A percentile compares a stretch with the other conserved stretches of the same genome.
These are phyloP conservation scores for Diarsia rubi DNA, from an alignment of 2,888 invertebrate species.

Conservation along the genomic window DNA sequence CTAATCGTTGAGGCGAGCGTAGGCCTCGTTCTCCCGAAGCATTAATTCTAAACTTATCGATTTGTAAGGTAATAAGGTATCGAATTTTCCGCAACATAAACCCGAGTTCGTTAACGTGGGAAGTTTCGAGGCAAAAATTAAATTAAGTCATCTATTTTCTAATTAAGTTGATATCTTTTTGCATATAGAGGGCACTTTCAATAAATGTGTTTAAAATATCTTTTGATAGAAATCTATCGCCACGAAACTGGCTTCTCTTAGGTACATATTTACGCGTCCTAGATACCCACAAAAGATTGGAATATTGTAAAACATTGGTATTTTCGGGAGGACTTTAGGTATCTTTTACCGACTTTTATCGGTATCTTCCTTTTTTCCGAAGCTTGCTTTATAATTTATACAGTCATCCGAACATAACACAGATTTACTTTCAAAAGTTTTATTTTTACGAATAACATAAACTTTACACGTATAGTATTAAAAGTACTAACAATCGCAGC, in stretches of 20 bases:
- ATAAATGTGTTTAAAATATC: conserved; percentile 29
- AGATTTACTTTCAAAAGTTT: conserved; percentile 2
- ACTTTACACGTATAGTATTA: neutral
- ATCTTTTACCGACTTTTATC: conserved; percentile 8
- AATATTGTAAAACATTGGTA: conserved; percentile 5
- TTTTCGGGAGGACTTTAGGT: neutral
- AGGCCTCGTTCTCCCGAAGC: conserved; percentile 18
- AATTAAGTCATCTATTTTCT: conserved; percentile 41
- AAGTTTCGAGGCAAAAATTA: conserved; percentile 42
- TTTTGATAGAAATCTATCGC: conserved; percentile 28
- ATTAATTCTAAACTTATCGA: conserved; percentile 62
- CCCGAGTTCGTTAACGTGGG: conserved; percentile 38
- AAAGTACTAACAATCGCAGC: conserved; percentile 1
- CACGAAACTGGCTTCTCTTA: neutral
- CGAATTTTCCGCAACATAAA: conserved; percentile 65
- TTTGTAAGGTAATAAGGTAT: conserved; percentile 58
- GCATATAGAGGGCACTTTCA: conserved; percentile 5
- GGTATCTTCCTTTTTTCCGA: conserved; percentile 18
- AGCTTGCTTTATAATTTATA: neutral
- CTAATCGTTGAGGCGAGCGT: conserved; percentile 36
- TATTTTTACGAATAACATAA: neutral
- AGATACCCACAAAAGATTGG: conserved; percentile 8
- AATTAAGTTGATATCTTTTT: conserved; percentile 35
- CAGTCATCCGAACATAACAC: neutral
- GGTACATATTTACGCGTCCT: conserved; percentile 6